These are phyloP conservation scores for Drosophila melanica DNA, from an alignment of 1,140 invertebrate species.

Conservation along the genomic window DNA sequence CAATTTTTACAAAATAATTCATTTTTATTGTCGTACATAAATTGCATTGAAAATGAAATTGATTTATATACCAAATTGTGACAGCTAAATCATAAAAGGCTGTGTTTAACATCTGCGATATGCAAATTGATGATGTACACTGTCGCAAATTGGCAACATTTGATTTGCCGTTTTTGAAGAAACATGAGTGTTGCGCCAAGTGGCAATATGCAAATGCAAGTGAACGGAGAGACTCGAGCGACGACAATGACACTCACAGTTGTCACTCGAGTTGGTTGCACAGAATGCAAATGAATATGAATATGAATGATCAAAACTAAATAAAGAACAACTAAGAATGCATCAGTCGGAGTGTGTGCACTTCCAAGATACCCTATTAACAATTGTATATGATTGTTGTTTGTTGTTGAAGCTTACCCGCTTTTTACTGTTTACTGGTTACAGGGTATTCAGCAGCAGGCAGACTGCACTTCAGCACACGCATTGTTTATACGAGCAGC, in stretches of 20 bases:
- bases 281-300: conserved; percentile 76
- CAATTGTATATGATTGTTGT: too few species aligned
- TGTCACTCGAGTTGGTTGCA: conserved; percentile 51
- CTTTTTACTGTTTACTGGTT: background rate
- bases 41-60: conserved; percentile 36
- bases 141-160: conserved; percentile 71
- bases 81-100: conserved; percentile 41
- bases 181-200: conserved; percentile 51
- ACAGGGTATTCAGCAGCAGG: conserved; percentile 32
- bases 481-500: conserved; percentile 63
- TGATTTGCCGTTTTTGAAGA: conserved; percentile 72
- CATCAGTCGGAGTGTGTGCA: background rate
- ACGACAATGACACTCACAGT: conserved; percentile 59
- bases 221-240: conserved; percentile 27
- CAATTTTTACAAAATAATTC: conserved; percentile 3
- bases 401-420: too few species aligned
- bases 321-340: conserved; percentile 4
- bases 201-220: conserved; percentile 60
- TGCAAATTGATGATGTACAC: conserved; percentile 59
- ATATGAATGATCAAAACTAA: conserved; percentile 15
- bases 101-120: conserved; percentile 63
- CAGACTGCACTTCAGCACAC: conserved; percentile 29
- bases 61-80: conserved; percentile 34
- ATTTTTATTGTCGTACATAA: background rate
- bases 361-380: conserved; percentile 7